Evolutionary conservation across 2,888 invertebrate species (phyloP).

Genomic region (Coelogynopora nodosa): DNA sequence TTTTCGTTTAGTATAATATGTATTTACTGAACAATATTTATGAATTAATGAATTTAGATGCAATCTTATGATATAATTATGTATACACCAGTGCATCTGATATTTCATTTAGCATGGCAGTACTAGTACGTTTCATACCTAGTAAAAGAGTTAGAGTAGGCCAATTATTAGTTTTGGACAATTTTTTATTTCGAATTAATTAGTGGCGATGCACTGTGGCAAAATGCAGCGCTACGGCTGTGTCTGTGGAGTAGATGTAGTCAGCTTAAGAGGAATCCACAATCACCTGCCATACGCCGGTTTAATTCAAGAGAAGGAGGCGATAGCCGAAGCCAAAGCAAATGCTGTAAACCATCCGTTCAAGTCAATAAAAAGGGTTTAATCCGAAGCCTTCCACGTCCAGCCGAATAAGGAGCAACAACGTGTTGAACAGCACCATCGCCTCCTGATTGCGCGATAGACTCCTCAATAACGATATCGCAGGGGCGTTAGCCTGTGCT

Average conservation of each 20-base stretch:
- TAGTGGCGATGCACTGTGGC: slow-evolving; percentile 27
- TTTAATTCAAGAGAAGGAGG: too few species aligned
- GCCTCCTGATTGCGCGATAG: too few species aligned
- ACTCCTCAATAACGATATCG: too few species aligned
- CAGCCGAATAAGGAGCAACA: too few species aligned
- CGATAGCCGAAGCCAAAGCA: too few species aligned
- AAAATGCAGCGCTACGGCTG: slow-evolving; percentile 12
- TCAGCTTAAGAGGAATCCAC: slow-evolving; percentile 9
- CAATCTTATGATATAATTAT: slow-evolving; percentile 8
- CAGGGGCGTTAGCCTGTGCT: too few species aligned
- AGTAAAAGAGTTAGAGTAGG: slow-evolving; percentile 5
- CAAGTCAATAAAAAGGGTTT: too few species aligned
- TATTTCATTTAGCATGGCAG: slow-evolving; percentile 22
- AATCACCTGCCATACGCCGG: slow-evolving; percentile 6
- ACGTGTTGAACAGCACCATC: too few species aligned
- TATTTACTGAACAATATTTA: slow-evolving; percentile 28
- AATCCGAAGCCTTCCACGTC: too few species aligned
- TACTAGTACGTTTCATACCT: slow-evolving; percentile 25
- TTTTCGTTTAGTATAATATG: neutral
- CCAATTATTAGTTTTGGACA: slow-evolving; percentile 25
- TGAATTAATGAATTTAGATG: neutral
- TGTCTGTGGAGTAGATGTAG: slow-evolving; percentile 23
- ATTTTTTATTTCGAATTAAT: slow-evolving; percentile 9
- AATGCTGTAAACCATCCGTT: too few species aligned
- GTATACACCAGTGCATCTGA: slow-evolving; percentile 23